Evolutionary conservation across 2,888 invertebrate genomes (phyloP), one percentile per base, ranked within the genome.

Genomic region (Hyposoter didymator): DNA sequence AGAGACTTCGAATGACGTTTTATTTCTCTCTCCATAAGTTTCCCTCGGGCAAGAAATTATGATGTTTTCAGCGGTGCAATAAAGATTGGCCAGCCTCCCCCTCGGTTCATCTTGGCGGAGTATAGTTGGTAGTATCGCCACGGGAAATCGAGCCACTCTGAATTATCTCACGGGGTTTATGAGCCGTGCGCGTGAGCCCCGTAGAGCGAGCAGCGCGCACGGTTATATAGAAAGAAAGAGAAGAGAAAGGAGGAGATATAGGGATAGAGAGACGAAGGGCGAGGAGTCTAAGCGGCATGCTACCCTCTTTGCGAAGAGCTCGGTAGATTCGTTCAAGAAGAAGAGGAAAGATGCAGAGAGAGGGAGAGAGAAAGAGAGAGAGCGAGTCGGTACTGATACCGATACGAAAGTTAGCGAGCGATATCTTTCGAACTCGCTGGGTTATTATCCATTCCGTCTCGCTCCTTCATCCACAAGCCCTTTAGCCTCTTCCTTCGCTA

Each of bases 121-220:
- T 67, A 67, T n/a, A 66, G 52, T 32, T 28, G 70, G 35, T 28
- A 62, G 84, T 88, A 90, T 90, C 89, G 89, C 78, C 74, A 87
- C 79, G 87, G 87, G 87, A 90, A 88, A 90, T 90, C 90, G 89
- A 88, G 82, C 87, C 81, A 84, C 89, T 90, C 87, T 83, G 85
- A 83, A 85, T 83, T 85, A 85, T 85, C 83, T 83, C 72, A 86
- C 81, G 78, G 84, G 86, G 84, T 84, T 86, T 84, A 84, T 82
- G 86, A 86, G 85, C 83, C 83, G 85, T 85, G 76, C 82, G 85
- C 82, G 75, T 66, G 80, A 74, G 80, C 85, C 80, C 85, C 79
- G 67, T 82, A 76, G 79, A 67, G 80, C 55, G 79, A 49, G 80
- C 55, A 47, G 28, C 6, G n/a, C n/a, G n/a, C n/a, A n/a, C n/a